These are phyloP conservation scores for Sminthurinus aureus DNA, from an alignment of 2,888 invertebrate species.

Conservation along the genomic window DNA sequence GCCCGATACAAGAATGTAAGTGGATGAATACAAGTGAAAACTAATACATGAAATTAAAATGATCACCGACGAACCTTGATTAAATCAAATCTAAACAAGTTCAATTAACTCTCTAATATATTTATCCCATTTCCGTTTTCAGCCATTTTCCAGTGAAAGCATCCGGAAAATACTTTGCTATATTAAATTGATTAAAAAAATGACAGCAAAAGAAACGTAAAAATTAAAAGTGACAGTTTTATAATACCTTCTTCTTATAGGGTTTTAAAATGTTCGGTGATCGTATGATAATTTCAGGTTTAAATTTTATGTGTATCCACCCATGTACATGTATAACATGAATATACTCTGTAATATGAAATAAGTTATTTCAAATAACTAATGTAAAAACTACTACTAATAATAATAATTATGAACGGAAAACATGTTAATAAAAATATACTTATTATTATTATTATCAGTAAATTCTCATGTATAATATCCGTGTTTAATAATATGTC, in stretches of 20 bases:
- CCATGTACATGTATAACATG: background rate
- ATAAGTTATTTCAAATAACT: background rate
- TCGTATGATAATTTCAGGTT: too few relatives aligned
- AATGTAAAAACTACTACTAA: background rate
- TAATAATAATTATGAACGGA: background rate
- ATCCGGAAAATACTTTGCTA: too few relatives aligned
- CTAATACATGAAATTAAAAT: background rate
- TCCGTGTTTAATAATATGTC: background rate
- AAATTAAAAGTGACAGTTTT: too few relatives aligned
- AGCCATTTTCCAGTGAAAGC: background rate
- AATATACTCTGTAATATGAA: background rate
- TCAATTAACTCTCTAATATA: background rate
- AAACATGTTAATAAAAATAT: background rate
- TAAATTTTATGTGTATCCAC: too few relatives aligned
- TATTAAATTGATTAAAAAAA: too few relatives aligned
- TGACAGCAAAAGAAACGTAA: too few relatives aligned
- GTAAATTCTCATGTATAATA: background rate
- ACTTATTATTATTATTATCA: too few relatives aligned
- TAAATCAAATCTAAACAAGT: background rate
- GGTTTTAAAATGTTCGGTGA: too few relatives aligned
- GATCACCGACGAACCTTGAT: background rate
- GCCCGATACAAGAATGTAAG: constrained; percentile 33
- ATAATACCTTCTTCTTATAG: too few relatives aligned
- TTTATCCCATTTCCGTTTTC: background rate
- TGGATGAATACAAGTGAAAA: constrained; percentile 8